Conservation (phyloP, 2,797 vertebrate species). For the Sebastes umbrosus region DNA sequence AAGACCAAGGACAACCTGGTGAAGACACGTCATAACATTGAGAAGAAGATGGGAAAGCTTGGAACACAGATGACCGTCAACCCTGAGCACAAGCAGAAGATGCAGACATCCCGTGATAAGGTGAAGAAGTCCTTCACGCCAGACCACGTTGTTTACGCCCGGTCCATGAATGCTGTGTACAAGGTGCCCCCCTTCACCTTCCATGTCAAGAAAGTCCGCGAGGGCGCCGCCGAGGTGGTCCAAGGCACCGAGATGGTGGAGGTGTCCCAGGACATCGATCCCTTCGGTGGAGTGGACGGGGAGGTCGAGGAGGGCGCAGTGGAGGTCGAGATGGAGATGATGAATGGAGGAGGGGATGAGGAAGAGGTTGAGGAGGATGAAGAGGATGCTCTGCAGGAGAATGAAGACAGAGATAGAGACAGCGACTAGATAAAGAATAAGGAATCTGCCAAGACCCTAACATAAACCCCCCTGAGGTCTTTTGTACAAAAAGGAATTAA, state of each 20-base stretch:
- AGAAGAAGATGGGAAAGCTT: slow-evolving; percentile 98
- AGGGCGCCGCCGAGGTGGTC: slow-evolving; percentile 91
- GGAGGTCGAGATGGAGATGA: slow-evolving; percentile 82
- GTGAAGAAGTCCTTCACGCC: slow-evolving; percentile 97
- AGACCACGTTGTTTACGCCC: slow-evolving; percentile 93
- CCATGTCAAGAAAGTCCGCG: slow-evolving; percentile 96
- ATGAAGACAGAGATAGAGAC: slow-evolving; percentile 83
- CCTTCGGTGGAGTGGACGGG: slow-evolving; percentile 76
- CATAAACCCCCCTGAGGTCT: slow-evolving; percentile 18
- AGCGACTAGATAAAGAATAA: slow-evolving; percentile 85
- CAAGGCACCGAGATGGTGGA: slow-evolving; percentile 97
- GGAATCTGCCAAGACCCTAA: background rate
- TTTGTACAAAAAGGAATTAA: slow-evolving; percentile 22
- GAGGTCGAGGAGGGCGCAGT: slow-evolving; percentile 73
- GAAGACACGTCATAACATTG: slow-evolving; percentile 95
- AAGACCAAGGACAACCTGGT: slow-evolving; percentile 87
- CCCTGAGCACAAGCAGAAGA: slow-evolving; percentile 92
- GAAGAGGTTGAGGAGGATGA: slow-evolving; percentile 74
- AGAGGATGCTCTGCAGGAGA: slow-evolving; percentile 86
- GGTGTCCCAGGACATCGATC: slow-evolving; percentile 86
- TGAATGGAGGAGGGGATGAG: slow-evolving; percentile 80
- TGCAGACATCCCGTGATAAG: slow-evolving; percentile 93
- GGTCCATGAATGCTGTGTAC: slow-evolving; percentile 93
- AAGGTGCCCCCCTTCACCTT: slow-evolving; percentile 99
- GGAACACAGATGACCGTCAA: slow-evolving; percentile 93